Percentiles rank a stretch among this genome's conserved stretches.
Evolutionary conservation across 1,140 invertebrate genomes (phyloP).

Genomic region (Aphidius gifuensis): DNA sequence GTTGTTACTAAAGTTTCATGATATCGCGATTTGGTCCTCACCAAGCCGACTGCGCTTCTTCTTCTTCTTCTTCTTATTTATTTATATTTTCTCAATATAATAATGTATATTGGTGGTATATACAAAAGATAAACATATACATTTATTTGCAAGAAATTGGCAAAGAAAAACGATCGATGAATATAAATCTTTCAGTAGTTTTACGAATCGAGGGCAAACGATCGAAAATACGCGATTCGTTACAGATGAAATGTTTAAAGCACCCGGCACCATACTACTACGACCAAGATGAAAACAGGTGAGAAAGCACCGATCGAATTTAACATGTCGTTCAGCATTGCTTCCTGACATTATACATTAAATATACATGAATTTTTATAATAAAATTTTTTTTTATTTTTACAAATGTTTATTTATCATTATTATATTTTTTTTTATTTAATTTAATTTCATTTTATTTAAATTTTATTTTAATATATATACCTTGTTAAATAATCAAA

Average conservation of each 20-base stretch:
- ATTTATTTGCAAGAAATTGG: neutral
- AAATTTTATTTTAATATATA: no score
- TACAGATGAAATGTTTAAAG: constrained; percentile 21
- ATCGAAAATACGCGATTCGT: constrained; percentile 28
- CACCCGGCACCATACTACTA: neutral
- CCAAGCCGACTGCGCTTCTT: constrained; percentile 12
- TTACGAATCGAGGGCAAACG: constrained; percentile 21
- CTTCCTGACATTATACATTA: no score
- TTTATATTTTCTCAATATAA: constrained; percentile 6
- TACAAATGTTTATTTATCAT: no score
- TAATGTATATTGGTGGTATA: neutral
- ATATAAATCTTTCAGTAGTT: constrained; percentile 23
- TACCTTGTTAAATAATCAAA: no score
- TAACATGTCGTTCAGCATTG: no score
- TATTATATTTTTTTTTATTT: no score
- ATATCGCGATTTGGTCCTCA: constrained; percentile 23
- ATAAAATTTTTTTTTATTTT: no score
- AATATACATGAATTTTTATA: no score
- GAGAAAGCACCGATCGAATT: neutral
- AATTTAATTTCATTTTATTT: no score
- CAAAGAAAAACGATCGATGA: constrained; percentile 17
- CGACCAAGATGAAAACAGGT: neutral
- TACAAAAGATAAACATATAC: constrained; percentile 4
- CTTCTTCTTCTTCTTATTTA: neutral
- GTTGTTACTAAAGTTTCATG: no score